Conservation (phyloP, 1,140 invertebrate genomes). For the Dendroctonus ponderosae region DNA sequence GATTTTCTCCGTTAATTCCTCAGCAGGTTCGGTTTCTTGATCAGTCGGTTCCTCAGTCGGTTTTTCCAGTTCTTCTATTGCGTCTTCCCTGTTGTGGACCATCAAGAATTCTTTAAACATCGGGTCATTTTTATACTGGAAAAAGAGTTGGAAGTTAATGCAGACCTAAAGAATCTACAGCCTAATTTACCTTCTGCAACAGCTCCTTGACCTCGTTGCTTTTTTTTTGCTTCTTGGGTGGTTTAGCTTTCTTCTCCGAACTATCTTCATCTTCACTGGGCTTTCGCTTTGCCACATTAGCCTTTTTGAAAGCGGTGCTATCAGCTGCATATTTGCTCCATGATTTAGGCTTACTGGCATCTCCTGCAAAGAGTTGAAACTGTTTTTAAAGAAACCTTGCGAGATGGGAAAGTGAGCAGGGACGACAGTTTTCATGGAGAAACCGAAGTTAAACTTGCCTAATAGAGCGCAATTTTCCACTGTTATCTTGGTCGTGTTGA, state of each 20-base stretch:
- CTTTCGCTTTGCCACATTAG: conserved; percentile 41
- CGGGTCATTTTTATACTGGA: conserved; percentile 83
- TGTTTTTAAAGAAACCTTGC: neutral
- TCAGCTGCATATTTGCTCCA: conserved; percentile 85
- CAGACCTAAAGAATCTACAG: conserved; percentile 27
- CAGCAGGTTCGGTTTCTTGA: neutral
- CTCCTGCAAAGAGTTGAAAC: conserved; percentile 55
- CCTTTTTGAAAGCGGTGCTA: conserved; percentile 63
- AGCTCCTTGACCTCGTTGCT: conserved; percentile 58
- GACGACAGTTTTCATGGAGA: neutral
- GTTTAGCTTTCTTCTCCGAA: conserved; percentile 35
- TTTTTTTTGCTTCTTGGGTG: conserved; percentile 49
- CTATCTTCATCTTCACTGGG: conserved; percentile 13
- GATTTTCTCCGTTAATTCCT: conserved; percentile 52
- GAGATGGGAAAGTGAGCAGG: neutral
- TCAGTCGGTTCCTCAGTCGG: conserved; percentile 15
- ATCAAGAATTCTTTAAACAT: conserved; percentile 86
- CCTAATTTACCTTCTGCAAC: conserved; percentile 58
- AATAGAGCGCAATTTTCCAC: conserved; percentile 76
- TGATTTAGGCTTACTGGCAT: conserved; percentile 79
- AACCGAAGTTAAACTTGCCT: no score
- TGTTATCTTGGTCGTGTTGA: conserved; percentile 75
- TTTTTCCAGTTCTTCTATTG: conserved; percentile 46
- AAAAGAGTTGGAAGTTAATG: conserved; percentile 32
- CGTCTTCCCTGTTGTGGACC: conserved; percentile 63